Percentiles rank a stretch among this genome's conserved stretches.
These are phyloP conservation scores for Bungarus multicinctus DNA, from an alignment of 2,113 vertebrate genomes.

Conservation along the genomic window DNA sequence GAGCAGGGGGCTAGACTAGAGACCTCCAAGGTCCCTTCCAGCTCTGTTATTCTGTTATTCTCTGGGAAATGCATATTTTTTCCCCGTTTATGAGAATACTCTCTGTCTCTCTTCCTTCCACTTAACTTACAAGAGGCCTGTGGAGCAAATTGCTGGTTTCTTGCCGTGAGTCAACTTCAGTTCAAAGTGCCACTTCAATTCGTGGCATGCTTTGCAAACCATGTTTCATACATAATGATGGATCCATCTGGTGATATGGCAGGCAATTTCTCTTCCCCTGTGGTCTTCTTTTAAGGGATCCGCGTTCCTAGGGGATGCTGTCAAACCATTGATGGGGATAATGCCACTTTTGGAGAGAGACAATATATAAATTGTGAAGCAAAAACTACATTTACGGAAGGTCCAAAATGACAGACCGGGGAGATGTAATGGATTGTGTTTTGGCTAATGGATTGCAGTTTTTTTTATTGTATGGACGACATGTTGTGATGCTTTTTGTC, in stretches of 20 bases:
- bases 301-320: neutral
- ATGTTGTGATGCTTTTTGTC: too few relatives aligned
- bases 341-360: too few relatives aligned
- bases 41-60: too few relatives aligned
- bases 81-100: neutral
- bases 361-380: neutral
- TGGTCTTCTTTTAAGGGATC: neutral
- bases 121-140: neutral
- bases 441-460: neutral
- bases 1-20: too few relatives aligned
- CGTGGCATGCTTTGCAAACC: neutral
- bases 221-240: neutral
- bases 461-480: neutral
- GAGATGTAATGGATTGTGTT: too few relatives aligned
- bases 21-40: too few relatives aligned
- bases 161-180: neutral
- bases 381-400: neutral
- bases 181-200: slow-evolving; percentile 6
- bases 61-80: neutral
- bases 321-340: neutral
- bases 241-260: neutral
- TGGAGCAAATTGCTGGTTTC: neutral
- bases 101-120: neutral
- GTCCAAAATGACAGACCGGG: neutral
- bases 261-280: neutral